Percentiles rank a stretch among this genome's conserved stretches.
Evolutionary conservation across 2,113 vertebrate species (phyloP).

Genomic region (Pollachius pollachius): DNA sequence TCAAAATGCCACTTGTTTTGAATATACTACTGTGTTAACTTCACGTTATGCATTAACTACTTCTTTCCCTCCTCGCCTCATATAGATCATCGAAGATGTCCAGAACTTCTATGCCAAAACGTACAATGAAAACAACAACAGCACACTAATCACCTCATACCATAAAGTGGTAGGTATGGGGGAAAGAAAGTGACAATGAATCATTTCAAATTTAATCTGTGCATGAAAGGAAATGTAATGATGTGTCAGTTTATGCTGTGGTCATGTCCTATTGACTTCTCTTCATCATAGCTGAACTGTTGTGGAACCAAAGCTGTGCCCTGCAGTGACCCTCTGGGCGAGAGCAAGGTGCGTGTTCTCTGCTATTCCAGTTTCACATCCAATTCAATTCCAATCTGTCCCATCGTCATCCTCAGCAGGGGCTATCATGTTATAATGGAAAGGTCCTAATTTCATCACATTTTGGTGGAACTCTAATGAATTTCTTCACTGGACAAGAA

Average conservation of each 20-base stretch:
- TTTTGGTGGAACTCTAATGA: too few relatives aligned
- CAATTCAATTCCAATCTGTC: too few relatives aligned
- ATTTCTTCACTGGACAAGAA: too few relatives aligned
- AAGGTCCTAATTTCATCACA: too few relatives aligned
- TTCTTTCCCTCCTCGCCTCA: slow-evolving; percentile 5
- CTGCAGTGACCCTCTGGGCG: slow-evolving; percentile 28
- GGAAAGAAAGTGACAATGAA: not conserved
- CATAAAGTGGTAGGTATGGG: slow-evolving; percentile 57
- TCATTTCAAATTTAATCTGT: not conserved
- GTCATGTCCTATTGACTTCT: not conserved
- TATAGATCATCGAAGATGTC: slow-evolving; percentile 85
- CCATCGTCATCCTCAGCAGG: too few relatives aligned
- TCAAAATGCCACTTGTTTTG: not conserved
- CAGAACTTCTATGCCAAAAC: slow-evolving; percentile 82
- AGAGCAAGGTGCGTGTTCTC: slow-evolving; percentile 42
- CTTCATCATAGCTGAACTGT: slow-evolving; percentile 57
- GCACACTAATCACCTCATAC: slow-evolving; percentile 55
- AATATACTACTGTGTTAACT: not conserved
- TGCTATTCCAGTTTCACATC: too few relatives aligned
- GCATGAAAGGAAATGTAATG: too few relatives aligned
- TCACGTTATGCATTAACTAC: not conserved
- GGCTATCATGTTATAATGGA: too few relatives aligned
- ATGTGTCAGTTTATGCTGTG: not conserved
- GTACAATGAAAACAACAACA: slow-evolving; percentile 73
- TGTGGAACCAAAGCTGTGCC: slow-evolving; percentile 50